phyloP scores from a whole-genome alignment of 2,113 vertebrate genomes.

The Ceyx cyanopectus region DNA sequence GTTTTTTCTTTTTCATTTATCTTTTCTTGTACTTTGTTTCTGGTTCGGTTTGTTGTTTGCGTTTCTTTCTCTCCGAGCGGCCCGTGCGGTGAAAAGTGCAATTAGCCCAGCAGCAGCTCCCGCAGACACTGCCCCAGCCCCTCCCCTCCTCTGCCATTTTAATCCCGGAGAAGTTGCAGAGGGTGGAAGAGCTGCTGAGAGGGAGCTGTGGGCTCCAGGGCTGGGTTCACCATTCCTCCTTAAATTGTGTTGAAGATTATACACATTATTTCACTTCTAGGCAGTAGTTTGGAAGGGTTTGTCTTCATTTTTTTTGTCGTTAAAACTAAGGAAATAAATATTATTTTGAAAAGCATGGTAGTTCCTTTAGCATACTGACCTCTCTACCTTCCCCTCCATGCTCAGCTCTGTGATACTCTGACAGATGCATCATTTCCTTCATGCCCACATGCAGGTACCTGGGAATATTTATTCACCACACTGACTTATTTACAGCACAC shows the following conservation, averaged over 20 bases:
- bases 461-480: not conserved
- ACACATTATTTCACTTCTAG: not conserved
- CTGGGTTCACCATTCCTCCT: not conserved
- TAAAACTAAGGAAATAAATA: not conserved
- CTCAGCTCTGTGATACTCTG: not conserved
- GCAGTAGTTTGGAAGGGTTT: not conserved
- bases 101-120: conserved; percentile 42
- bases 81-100: conserved; percentile 16
- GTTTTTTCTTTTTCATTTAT: no score
- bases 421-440: not conserved
- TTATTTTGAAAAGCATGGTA: not conserved
- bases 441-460: not conserved
- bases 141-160: conserved; percentile 59
- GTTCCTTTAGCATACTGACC: not conserved
- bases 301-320: not conserved
- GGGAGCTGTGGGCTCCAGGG: not conserved
- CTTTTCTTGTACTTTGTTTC: no score
- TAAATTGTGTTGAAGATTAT: rapidly evolving
- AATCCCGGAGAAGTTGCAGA: conserved; percentile 48
- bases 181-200: not conserved
- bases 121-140: conserved; percentile 32
- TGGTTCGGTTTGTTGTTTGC: not conserved
- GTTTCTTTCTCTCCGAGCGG: not conserved
- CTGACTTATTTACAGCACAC: not conserved
- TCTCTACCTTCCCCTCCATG: not conserved